Base-by-base conservation (phyloP, 2,113 vertebrate species). In the Leptosomus discolor region DNA sequence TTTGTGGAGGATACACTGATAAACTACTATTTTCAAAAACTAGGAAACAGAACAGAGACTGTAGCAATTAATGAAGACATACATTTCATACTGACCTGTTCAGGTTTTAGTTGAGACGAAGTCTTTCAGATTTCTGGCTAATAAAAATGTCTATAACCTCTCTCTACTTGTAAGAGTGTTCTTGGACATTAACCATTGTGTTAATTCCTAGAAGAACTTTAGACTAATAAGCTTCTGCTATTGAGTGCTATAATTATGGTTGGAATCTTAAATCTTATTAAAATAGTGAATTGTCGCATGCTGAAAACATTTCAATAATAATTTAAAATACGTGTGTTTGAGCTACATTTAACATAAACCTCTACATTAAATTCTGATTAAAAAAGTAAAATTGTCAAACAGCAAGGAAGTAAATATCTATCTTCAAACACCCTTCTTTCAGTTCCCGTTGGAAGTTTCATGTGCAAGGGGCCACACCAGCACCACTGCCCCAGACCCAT, bases 401-500 rank as follows among this genome's bases (percentile, higher is more conserved):
- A 69, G 21, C 43, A 83, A 69, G 34, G 45, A 60, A 68, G 15
- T 54, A 64, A 11, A 14, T 15, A 23, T 8, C 20, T 48, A 18
- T 41, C 24, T 82, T 74, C 32, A 63, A 58, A 60, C 23, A 32
- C 21, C 14, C 22, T 91, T 51, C 30, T 58, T 74, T 45, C 70
- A 48, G 20, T 46, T 78, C n/a, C 4, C 0, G 0, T n/a, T 8
- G 43, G 69, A 37, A 0, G 7, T 77, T 68, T 74, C 43, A 46
- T 29, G 3, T 0, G 2, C 0, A 1, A 39, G 37, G 46, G 32
- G 22, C 43, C 1, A 2, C 37, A 39, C 65, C 32, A 74, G 50
- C 24, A 2, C 32, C 27, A 54, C 50, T 57, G 43, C 19, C 36
- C 45, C 18, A 9, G 26, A 27, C 48, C 32, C 20, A 26, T 0